phyloP scores from a whole-genome alignment of 1,140 invertebrate species.

The Musca domestica region DNA sequence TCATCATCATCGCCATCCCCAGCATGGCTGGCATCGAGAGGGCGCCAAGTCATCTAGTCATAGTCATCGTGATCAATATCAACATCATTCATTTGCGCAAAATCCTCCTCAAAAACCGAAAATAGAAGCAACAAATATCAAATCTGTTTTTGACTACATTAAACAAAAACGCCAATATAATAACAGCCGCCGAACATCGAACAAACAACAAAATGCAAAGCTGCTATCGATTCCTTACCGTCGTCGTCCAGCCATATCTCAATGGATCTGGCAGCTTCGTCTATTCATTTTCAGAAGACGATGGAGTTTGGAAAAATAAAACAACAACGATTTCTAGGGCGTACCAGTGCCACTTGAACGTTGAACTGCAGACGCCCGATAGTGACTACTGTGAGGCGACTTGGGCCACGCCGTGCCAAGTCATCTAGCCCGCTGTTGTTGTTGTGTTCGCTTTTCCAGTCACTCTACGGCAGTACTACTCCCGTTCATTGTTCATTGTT shows the following conservation, averaged over 20 bases:
- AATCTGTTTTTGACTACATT: conserved; percentile 17
- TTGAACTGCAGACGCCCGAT: conserved; percentile 54
- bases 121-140: conserved; percentile 14
- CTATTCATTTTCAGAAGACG: neutral
- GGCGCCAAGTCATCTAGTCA: too few relatives aligned
- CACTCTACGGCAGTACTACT: neutral
- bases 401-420: conserved; percentile 13
- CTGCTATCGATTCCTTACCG: neutral
- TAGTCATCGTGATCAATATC: too few relatives aligned
- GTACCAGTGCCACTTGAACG: conserved; percentile 50
- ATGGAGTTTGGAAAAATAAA: too few relatives aligned
- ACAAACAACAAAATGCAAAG: neutral
- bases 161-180: conserved; percentile 7
- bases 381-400: conserved; percentile 47
- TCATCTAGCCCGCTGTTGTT: neutral
- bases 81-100: too few relatives aligned
- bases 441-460: too few relatives aligned
- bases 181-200: neutral
- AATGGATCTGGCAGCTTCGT: conserved; percentile 3
- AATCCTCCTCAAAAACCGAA: too few relatives aligned
- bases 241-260: neutral
- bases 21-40: too few relatives aligned
- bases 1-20: too few relatives aligned
- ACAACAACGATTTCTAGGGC: conserved; percentile 20
- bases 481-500: conserved; percentile 13